phyloP scores from a whole-genome alignment of 92 coral and sea anemone species.

The Parazoanthus darwini region DNA sequence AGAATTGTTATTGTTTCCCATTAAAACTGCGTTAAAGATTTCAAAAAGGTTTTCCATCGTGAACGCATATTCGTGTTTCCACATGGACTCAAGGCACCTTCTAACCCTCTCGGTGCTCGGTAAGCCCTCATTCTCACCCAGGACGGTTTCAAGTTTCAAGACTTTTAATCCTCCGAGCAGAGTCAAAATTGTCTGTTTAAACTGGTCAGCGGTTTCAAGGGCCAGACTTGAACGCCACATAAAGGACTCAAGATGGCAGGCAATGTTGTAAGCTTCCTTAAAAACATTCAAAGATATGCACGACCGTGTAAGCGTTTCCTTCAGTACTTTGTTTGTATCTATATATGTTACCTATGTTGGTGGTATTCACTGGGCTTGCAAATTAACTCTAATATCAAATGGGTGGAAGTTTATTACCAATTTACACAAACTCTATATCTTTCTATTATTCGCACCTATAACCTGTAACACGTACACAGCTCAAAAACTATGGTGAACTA shows the following conservation, averaged over 20 bases:
- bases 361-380: too few species aligned
- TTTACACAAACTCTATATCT: too few species aligned
- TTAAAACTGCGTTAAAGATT: constrained; percentile 60
- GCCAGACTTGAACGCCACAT: constrained; percentile 51
- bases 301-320: not conserved
- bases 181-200: constrained; percentile 51
- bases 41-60: constrained; percentile 57
- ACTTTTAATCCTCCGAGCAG: constrained; percentile 66
- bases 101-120: constrained; percentile 51
- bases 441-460: too few species aligned
- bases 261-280: constrained; percentile 68
- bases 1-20: constrained; percentile 62
- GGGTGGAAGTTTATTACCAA: too few species aligned
- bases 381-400: too few species aligned
- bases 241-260: constrained; percentile 78
- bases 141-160: constrained; percentile 52
- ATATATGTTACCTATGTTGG: too few species aligned
- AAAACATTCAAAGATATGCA: not conserved
- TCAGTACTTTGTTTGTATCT: too few species aligned
- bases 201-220: constrained; percentile 51
- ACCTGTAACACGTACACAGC: too few species aligned
- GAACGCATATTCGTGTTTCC: constrained; percentile 50
- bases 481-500: too few species aligned
- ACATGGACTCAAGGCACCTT: constrained; percentile 65
- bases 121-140: constrained; percentile 52